Evolutionary conservation across 2,888 invertebrate species (phyloP).

Genomic region (Epistrophe eligans): DNA sequence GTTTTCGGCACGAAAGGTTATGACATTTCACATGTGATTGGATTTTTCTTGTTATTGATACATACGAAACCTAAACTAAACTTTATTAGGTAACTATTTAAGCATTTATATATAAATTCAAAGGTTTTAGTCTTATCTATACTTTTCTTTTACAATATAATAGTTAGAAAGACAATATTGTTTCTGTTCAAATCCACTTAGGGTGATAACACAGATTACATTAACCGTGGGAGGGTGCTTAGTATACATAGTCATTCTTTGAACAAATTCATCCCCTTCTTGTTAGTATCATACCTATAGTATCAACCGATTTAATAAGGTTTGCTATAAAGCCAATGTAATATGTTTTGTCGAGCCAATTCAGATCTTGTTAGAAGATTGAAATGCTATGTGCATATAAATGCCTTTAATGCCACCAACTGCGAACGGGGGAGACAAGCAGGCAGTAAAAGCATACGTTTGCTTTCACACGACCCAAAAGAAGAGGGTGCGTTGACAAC

Average conservation of each 20-base stretch:
- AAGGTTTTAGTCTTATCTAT: neutral
- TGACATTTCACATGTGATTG: no score
- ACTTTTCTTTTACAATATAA: neutral
- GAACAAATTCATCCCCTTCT: constrained; percentile 45
- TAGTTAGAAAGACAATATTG: constrained; percentile 27
- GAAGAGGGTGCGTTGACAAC: constrained; percentile 37
- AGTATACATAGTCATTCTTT: neutral
- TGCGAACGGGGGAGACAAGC: constrained; percentile 35
- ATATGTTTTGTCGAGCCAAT: constrained; percentile 66
- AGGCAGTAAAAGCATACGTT: constrained; percentile 64
- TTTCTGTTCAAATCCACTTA: constrained; percentile 37
- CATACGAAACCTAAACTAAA: no score
- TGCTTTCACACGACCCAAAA: constrained; percentile 62
- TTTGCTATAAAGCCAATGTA: constrained; percentile 35
- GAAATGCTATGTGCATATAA: constrained; percentile 72
- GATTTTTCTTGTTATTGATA: no score
- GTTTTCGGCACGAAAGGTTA: no score
- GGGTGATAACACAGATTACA: constrained; percentile 63
- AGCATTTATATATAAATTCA: neutral
- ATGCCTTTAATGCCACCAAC: constrained; percentile 69
- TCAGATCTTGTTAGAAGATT: constrained; percentile 74
- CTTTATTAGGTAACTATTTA: neutral
- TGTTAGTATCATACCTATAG: constrained; percentile 55
- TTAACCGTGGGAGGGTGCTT: constrained; percentile 47
- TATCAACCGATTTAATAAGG: constrained; percentile 63